Evolutionary conservation across 1,140 invertebrate species (phyloP), one percentile per base, ranked within the genome.

Genomic region (Chrysoperla carnea): DNA sequence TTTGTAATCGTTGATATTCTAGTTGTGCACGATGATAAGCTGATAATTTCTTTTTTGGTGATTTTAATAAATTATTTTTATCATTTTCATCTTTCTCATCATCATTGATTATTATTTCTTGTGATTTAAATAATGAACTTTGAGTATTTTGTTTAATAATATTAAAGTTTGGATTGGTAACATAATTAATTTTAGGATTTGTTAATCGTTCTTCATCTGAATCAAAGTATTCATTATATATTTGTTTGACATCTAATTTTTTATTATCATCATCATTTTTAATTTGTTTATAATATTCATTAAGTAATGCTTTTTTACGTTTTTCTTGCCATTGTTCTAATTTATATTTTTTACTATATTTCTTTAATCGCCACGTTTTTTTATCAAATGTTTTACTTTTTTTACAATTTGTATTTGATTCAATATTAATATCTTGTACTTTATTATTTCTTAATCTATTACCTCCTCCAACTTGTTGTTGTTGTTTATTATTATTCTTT

Each of bases 271-370:
- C 46, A 8, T 67, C 63, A 48, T 67, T 69, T 49, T 67, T 63
- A 0, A 72, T 47, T n/a, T 69, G 62, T 46, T 72, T 76, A 12
- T 72, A 61, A 52, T 71, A 74, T 33, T 61, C 52, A 15, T 60
- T 56, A 8, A 75, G 35, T 14, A 75, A 49, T 35, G 54, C 56
- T 44, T 72, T 70, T 48, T 73, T 76, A 11, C 71, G 62, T 44
- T 62, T 64, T 39, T 75, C 68, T 46, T 78, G 69, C 73, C 73
- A 78, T 56, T 76, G 65, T 38, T 73, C 60, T 29, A 79, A 59
- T 61, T 75, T 77, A 42, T 71, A 73, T 49, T 77, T 76, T 31
- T 76, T 74, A 48, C 73, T 78, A 46, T 78, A 79, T 49, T 76
- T 76, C 44, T 75, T 66, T 27, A 73, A 44, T 17, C 75, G 62